Evolutionary conservation across 2,888 invertebrate species (phyloP).

Genomic region (Papilio demoleus): DNA sequence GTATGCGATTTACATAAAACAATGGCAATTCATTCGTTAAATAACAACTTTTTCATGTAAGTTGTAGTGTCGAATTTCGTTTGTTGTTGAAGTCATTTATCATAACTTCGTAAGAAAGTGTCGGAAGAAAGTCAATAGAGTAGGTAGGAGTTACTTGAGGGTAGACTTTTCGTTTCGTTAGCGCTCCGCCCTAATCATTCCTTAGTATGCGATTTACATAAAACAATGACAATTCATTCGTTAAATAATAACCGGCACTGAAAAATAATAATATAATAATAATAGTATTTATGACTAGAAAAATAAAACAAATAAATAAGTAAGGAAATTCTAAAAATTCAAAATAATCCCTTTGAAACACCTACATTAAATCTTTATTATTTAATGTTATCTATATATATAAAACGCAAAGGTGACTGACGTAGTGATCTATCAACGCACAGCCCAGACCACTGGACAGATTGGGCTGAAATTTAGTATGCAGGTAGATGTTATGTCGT

Average conservation of each 20-base stretch:
- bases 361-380: too few species aligned
- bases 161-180: constrained; percentile 35
- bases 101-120: constrained; percentile 81
- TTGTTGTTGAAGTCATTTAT: constrained; percentile 62
- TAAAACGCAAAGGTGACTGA: too few species aligned
- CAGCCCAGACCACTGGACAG: too few species aligned
- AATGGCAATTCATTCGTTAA: constrained; percentile 41
- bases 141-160: constrained; percentile 54
- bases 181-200: constrained; percentile 65
- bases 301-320: too few species aligned
- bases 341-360: too few species aligned
- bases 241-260: neutral
- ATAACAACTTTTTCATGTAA: constrained; percentile 52
- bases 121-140: constrained; percentile 83
- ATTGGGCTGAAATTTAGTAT: too few species aligned
- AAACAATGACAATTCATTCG: neutral
- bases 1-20: constrained; percentile 8
- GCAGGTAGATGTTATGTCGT: too few species aligned
- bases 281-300: too few species aligned
- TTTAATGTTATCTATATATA: too few species aligned
- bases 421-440: too few species aligned
- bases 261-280: neutral
- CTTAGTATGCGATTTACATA: constrained; percentile 5
- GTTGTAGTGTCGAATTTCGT: constrained; percentile 54
- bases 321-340: too few species aligned